Evolutionary conservation across 2,113 vertebrate species (phyloP).

Genomic region (Malurus melanocephalus): DNA sequence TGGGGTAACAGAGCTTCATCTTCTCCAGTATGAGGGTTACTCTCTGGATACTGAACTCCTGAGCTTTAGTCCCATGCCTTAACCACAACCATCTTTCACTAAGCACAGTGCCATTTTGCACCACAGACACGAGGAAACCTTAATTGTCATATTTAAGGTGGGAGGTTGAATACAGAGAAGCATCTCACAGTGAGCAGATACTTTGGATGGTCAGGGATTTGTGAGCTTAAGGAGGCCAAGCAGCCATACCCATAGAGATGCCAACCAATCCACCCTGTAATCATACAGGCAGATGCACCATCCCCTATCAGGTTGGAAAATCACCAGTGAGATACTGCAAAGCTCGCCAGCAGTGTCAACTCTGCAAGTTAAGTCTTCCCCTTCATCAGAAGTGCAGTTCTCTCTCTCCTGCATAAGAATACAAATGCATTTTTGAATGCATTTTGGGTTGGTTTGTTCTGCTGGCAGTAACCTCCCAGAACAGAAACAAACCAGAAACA

Average conservation of each 20-base stretch:
- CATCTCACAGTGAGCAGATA: accelerated
- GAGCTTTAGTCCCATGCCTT: constrained; percentile 24
- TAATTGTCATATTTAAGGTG: not conserved
- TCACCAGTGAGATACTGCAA: not conserved
- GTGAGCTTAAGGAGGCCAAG: not conserved
- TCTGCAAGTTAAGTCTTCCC: not conserved
- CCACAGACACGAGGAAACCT: not conserved
- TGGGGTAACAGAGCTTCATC: not conserved
- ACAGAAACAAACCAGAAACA: not conserved
- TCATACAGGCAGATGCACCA: not conserved
- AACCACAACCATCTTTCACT: not conserved
- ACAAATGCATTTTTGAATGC: not conserved
- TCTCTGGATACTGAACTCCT: not conserved
- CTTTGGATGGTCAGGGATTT: not conserved
- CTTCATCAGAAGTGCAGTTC: not conserved
- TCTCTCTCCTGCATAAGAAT: not conserved
- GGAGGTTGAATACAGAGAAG: not conserved
- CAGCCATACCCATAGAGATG: not conserved
- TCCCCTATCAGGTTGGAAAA: not conserved
- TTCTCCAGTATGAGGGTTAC: not conserved
- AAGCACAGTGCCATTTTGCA: constrained; percentile 12
- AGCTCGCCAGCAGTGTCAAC: not conserved
- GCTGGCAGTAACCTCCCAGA: not conserved
- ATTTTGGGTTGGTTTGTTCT: not conserved
- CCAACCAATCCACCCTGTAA: not conserved